Conservation (phyloP, 64 coral and sea anemone species). For the Montipora capricornis region DNA sequence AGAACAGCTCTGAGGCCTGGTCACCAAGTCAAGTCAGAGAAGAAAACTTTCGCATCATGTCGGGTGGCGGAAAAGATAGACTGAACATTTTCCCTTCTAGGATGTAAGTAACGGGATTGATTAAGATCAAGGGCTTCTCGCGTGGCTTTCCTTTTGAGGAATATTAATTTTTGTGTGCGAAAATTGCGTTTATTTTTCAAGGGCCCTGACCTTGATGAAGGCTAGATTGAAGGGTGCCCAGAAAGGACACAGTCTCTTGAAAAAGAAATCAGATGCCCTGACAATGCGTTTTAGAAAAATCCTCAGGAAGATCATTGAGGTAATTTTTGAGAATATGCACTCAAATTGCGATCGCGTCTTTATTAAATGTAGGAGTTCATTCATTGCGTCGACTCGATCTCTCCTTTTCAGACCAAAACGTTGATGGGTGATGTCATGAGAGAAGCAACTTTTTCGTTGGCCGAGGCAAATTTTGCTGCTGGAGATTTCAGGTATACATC, state of each 20-base stretch:
- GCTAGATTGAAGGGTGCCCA: slow-evolving; percentile 94
- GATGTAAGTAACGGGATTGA: slow-evolving; percentile 79
- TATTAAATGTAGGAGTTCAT: too few species aligned
- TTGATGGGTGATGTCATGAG: slow-evolving; percentile 99
- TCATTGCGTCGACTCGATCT: too few species aligned
- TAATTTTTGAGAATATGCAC: slow-evolving; percentile 17
- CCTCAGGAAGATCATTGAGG: slow-evolving; percentile 96
- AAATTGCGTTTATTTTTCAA: slow-evolving; percentile 8
- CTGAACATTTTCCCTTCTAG: slow-evolving; percentile 97
- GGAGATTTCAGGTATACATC: slow-evolving; percentile 90
- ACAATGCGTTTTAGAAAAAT: slow-evolving; percentile 97
- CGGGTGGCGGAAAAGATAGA: slow-evolving; percentile 81
- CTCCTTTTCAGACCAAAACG: slow-evolving; percentile 88
- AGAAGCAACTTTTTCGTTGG: slow-evolving; percentile 98
- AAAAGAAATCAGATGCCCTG: slow-evolving; percentile 97
- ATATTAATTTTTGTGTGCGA: too few species aligned
- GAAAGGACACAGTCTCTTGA: slow-evolving; percentile 96
- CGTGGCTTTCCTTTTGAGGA: background rate
- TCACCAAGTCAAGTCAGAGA: slow-evolving; percentile 31
- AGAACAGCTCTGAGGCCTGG: slow-evolving; percentile 21
- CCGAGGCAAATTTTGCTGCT: slow-evolving; percentile 97
- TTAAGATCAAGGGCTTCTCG: background rate
- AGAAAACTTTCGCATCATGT: slow-evolving; percentile 58
- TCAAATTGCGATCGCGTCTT: too few species aligned
- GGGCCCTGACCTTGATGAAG: slow-evolving; percentile 97